Conservation (phyloP, 2,113 vertebrate genomes). For the Pagrus major region DNA sequence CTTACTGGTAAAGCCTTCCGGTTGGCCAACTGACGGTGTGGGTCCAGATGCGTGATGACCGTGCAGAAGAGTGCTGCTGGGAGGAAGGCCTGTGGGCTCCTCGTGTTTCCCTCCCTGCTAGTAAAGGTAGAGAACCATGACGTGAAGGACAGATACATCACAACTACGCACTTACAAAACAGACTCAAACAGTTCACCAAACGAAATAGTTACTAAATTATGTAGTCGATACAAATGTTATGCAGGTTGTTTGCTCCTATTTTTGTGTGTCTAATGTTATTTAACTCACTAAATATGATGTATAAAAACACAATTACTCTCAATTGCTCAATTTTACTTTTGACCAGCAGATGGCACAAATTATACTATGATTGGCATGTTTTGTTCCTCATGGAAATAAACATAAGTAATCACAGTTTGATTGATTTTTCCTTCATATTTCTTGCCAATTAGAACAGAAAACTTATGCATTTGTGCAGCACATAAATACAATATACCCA, state of each 20-base stretch:
- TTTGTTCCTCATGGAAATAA: not conserved
- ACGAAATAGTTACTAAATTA: not conserved
- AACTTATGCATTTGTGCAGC: not conserved
- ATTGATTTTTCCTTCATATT: not conserved
- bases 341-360: conserved; percentile 62
- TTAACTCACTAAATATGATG: not conserved
- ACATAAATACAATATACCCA: not conserved
- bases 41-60: conserved; percentile 89
- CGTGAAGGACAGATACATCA: not conserved
- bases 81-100: conserved; percentile 87
- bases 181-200: not conserved
- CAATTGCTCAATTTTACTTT: not conserved
- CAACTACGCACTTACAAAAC: not conserved
- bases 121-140: conserved; percentile 23
- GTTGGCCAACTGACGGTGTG: conserved; percentile 88
- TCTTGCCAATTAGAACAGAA: not conserved
- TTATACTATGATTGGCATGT: not conserved
- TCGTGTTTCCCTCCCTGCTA: conserved; percentile 89
- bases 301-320: not conserved
- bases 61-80: conserved; percentile 88
- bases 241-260: not conserved
- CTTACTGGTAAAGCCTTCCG: conserved; percentile 93
- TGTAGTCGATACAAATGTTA: not conserved
- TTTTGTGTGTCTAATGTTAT: not conserved
- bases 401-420: not conserved